Conservation (phyloP, 2,888 invertebrate genomes). For the Toxonevra muliebris region DNA sequence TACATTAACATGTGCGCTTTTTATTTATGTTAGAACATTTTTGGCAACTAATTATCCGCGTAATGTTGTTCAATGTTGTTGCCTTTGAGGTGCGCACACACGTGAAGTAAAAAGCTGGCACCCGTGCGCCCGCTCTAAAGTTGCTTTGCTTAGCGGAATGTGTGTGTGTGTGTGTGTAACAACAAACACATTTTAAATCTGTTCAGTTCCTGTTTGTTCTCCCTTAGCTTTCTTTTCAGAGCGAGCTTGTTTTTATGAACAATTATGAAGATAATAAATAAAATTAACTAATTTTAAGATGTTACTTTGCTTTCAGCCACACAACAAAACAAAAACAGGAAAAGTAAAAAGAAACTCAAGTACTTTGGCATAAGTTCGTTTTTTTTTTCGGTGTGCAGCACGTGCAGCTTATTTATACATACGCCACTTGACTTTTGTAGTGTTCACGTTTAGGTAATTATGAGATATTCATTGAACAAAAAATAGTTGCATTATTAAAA, state of each 20-base stretch:
- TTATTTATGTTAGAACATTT: constrained; percentile 60
- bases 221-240: not conserved
- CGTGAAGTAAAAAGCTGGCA: constrained; percentile 11
- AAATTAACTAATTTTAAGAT: constrained; percentile 44
- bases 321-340: no score
- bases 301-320: constrained; percentile 43
- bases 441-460: constrained; percentile 51
- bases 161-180: constrained; percentile 7
- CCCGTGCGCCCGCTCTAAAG: constrained; percentile 8
- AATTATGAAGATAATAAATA: constrained; percentile 57
- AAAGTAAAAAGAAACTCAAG: not conserved
- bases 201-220: not conserved
- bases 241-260: constrained; percentile 35
- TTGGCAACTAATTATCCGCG: constrained; percentile 62
- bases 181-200: constrained; percentile 27
- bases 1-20: constrained; percentile 58
- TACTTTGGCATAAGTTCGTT: constrained; percentile 35
- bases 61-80: constrained; percentile 41
- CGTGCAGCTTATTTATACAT: constrained; percentile 48
- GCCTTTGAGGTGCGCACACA: constrained; percentile 3
- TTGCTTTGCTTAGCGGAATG: constrained; percentile 16
- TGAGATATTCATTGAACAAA: no score
- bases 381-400: constrained; percentile 37
- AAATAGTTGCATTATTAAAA: no score
- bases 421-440: constrained; percentile 63